Evolutionary conservation across 2,888 invertebrate genomes (phyloP), one percentile per base, ranked within the genome.

Genomic region (Aspidiotus rigidus): DNA sequence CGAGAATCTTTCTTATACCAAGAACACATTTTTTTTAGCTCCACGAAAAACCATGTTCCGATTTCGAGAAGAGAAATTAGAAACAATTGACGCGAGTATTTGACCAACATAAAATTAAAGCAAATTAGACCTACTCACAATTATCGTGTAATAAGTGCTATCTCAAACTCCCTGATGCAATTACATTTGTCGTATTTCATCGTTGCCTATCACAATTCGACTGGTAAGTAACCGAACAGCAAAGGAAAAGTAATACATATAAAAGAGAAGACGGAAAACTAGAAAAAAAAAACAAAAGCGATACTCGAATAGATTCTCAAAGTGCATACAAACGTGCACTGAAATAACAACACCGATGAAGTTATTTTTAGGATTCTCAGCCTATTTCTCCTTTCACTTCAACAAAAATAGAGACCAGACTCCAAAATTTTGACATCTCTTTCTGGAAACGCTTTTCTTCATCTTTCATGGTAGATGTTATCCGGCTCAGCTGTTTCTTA

Each of bases 361-460:
- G 28, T 5, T 5, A 28, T 28, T 28, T 28, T 28, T 28, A 28
- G 28, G 28, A 28, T 28, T 28, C 28, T 28, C n/a, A 49, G 49
- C 49, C 6, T 2, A 49, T 49, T 53, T 59, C 59, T 11, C 70
- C 28, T 41, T 70, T 64, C 0, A 64, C 63, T 9, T 60, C 54
- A 11, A 70, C 59, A 13, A 64, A 70, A 15, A 70, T 13, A 16
- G 70, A 63, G 60, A 64, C 41, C 13, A 70, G 49, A 39, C 70
- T 70, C 70, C 64, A 70, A n/a, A 64, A 70, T 39, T 60, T 64
- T 7, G 63, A 64, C 64, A 70, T 57, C 15, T 57, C 44, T 42
- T 59, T 41, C 6, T 66, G 66, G 44, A 56, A 49, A 66, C 66
- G 59, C 59, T 66, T 66, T 49, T 66, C 66, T 49, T 66, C 66